Evolutionary conservation across 2,888 invertebrate genomes (phyloP), one percentile per base, ranked within the genome.

Genomic region (Macrosoma leucophasiata): DNA sequence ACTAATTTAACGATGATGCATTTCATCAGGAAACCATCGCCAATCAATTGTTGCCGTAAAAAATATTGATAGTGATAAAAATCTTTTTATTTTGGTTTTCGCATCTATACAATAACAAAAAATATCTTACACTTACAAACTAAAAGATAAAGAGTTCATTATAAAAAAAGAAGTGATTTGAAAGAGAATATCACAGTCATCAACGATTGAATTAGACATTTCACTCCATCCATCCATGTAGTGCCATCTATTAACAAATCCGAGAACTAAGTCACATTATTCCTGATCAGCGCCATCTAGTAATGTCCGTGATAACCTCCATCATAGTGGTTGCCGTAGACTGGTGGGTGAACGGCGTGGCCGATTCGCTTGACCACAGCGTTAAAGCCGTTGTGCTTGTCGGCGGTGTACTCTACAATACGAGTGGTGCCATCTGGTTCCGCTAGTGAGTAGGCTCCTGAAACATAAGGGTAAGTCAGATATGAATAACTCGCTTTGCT

Each of bases 391-490:
- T 84, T 65, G 57, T 67, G 66, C 39, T 84, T 82, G 57, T 85
- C 85, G 15, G 85, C 84, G 23, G 84, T 84, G 61, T 85, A 85
- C 46, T 85, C 85, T 1, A 85, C 85, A 31, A 85, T 69, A 29
- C 85, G 78, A 23, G 81, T 85, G 6, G 84, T 84, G 46, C 85
- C 85, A 45, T 85, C 85, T 8, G 85, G 72, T 36, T 85, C 85
- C 17, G 76, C 81, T 6, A 85, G 64, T 10, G 84, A 78, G 55
- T 85, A 84, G 11, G 86, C 85, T 23, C 82, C 85, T 85, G 59
- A 22, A 54, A 52, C 26, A 15, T 13, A 21, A 26, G n/a, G n/a
- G n/a, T n/a, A n/a, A 15, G 17, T 15, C 8, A n/a, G n/a, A n/a
- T n/a, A n/a, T n/a, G n/a, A n/a, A n/a, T n/a, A n/a, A n/a, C n/a